These are phyloP conservation scores for Poecile montanus DNA, from an alignment of 2,797 vertebrate genomes.

Conservation along the genomic window DNA sequence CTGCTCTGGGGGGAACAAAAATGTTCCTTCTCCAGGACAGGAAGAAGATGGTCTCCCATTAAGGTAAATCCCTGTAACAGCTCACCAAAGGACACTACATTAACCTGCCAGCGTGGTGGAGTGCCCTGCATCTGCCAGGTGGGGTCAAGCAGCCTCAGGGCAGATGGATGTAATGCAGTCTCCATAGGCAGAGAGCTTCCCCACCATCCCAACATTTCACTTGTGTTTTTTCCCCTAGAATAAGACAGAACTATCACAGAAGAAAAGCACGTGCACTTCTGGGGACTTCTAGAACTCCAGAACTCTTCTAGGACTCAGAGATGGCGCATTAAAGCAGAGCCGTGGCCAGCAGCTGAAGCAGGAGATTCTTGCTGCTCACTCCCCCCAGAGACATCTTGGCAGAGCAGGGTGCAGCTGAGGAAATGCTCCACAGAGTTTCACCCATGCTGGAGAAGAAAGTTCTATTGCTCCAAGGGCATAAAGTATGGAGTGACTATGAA, in stretches of 20 bases:
- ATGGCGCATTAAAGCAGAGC: background rate
- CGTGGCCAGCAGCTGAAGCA: background rate
- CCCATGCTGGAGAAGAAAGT: background rate
- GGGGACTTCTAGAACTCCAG: background rate
- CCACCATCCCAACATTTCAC: background rate
- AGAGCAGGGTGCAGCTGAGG: background rate
- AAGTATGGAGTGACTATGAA: background rate
- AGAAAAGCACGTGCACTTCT: background rate
- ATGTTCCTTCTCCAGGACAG: background rate
- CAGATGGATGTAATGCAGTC: background rate
- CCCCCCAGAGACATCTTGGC: background rate
- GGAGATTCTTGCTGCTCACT: background rate
- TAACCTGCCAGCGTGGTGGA: accelerated
- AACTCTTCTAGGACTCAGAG: background rate
- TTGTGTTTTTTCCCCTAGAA: background rate
- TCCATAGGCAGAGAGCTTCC: background rate
- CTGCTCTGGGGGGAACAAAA: background rate
- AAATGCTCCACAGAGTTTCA: background rate
- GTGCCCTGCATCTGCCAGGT: background rate
- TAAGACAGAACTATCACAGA: background rate
- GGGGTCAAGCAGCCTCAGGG: background rate
- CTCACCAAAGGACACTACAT: background rate
- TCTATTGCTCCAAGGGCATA: background rate
- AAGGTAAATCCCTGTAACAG: background rate
- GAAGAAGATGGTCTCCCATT: background rate